These are phyloP conservation scores for Dolomedes plantarius DNA, from an alignment of 2,888 invertebrate species.

Conservation along the genomic window DNA sequence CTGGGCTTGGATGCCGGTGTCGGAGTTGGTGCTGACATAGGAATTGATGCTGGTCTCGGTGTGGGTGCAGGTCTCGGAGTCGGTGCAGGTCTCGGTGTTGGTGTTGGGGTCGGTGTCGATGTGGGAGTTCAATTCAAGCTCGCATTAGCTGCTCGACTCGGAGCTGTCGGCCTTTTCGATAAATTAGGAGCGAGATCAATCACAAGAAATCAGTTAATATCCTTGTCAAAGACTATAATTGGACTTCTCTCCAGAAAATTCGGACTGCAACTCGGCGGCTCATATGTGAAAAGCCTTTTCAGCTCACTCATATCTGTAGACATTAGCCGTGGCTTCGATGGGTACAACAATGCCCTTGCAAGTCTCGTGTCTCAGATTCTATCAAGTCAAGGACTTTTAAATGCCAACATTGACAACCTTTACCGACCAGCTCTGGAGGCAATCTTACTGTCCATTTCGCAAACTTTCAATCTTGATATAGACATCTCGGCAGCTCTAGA, in stretches of 20 bases:
- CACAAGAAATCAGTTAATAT: not conserved
- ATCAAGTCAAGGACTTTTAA: not conserved
- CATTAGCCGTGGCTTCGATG: not conserved
- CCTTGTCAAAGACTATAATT: not conserved
- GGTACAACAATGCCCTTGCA: not conserved
- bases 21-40: not conserved
- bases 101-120: not conserved
- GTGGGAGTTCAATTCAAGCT: not conserved
- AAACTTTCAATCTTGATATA: no score
- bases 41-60: not conserved
- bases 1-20: not conserved
- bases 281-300: not conserved
- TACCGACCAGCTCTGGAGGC: no score
- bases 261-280: not conserved
- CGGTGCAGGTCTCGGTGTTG: not conserved
- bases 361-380: not conserved
- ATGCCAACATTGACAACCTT: no score
- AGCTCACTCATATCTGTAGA: not conserved
- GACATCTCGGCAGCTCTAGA: no score
- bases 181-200: not conserved
- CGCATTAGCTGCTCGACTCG: not conserved
- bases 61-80: not conserved
- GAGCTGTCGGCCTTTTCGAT: not conserved
- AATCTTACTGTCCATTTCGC: no score
- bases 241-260: not conserved